Percentiles rank a stretch among this genome's conserved stretches.
Evolutionary conservation across 2,888 invertebrate species (phyloP).

Genomic region (Caenorhabditis sp.): DNA sequence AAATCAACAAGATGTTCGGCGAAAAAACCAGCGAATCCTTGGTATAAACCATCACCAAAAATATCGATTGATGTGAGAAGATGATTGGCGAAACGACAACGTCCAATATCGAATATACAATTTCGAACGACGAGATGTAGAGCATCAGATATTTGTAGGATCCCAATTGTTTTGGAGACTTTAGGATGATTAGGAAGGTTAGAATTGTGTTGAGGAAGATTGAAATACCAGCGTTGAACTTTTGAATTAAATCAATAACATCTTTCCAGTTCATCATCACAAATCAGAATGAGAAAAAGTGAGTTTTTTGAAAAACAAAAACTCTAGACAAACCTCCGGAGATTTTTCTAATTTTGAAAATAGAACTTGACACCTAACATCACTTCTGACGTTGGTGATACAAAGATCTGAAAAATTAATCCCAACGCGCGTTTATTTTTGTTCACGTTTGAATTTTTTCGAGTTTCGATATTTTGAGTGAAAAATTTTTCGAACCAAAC

Average conservation of each 20-base stretch:
- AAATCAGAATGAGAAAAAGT: no score
- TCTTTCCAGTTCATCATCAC: background rate
- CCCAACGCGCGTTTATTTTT: no score
- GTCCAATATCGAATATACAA: background rate
- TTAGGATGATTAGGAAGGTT: background rate
- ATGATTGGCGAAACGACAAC: background rate
- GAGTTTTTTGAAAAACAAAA: no score
- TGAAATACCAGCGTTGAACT: background rate
- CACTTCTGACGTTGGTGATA: no score
- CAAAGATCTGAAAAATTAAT: no score
- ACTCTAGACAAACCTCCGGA: no score
- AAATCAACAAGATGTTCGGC: background rate
- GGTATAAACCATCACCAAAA: background rate
- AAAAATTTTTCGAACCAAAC: no score
- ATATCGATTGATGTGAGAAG: background rate
- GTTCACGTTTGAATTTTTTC: no score
- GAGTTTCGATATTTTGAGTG: no score
- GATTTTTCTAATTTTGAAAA: no score
- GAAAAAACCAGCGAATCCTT: background rate
- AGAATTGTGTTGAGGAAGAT: background rate
- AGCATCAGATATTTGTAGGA: background rate
- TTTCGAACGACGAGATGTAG: background rate
- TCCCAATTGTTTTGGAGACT: background rate
- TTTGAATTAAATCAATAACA: background rate
- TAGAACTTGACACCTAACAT: no score